Base-by-base conservation (phyloP, 1,140 invertebrate genomes). In the Zaprionus ghesquierei region DNA sequence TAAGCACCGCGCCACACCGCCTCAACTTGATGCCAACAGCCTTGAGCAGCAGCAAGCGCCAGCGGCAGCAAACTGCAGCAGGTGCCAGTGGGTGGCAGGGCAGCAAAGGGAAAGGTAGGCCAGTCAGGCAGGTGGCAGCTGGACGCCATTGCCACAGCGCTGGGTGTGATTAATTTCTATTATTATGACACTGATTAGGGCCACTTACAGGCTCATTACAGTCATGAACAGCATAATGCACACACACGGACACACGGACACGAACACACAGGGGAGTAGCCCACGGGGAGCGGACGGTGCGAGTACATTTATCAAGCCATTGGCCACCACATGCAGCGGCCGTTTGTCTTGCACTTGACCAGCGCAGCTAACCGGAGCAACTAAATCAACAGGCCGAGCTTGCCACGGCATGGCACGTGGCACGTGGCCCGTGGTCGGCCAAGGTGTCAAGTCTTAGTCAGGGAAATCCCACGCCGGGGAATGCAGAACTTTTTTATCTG, bases 111-210 rank as follows among this genome's bases (percentile, higher is more conserved):
- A 1, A 4, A 6, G n/a, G 13, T 2, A 15, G 35, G n/a, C 35
- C 5, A 12, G 31, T 10, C 35, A 38, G 6, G 64, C 69, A 35
- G 18, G 23, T 22, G 38, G 53, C 31, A 55, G 33, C 61, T 54
- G 50, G 46, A 50, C 20, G 29, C 54, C 44, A 20, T n/a, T 2
- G 5, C 29, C 10, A 35, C 55, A 8, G 33, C 54, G 59, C 64
- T 56, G 64, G 53, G 58, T 77, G 82, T 87, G 82, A 87, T 87
- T 87, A 87, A 87, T 87, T 89, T 87, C 69, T 87, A 89, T 87
- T 87, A 87, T 87, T 87, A 87, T 89, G 84, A 87, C 84, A 87
- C 79, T 87, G 84, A 87, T 87, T 89, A 87, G 79, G 75, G 77
- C 82, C 82, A 87, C 82, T 89, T 87, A 87, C 84, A 87, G 79